A percentile compares a stretch with the other conserved stretches of the same genome.
Evolutionary conservation across 2,113 vertebrate species (phyloP).

Genomic region (Martes martes): DNA sequence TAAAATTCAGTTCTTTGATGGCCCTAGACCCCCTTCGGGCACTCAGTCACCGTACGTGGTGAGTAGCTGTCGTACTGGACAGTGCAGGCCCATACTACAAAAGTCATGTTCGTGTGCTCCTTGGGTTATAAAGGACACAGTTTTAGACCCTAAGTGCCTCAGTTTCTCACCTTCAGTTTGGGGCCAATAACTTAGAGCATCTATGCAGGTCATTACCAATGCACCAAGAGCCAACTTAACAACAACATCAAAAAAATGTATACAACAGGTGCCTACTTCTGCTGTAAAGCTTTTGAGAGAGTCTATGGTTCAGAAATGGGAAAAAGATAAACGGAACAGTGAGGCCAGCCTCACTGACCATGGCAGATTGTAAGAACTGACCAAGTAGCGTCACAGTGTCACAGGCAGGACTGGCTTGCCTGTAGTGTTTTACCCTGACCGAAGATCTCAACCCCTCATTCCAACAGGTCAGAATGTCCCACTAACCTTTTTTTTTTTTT

Average conservation of each 20-base stretch:
- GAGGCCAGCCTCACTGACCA: neutral
- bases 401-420: neutral
- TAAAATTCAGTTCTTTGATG: neutral
- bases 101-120: neutral
- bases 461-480: neutral
- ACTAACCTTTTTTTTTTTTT: neutral
- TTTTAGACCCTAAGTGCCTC: neutral
- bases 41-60: neutral
- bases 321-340: neutral
- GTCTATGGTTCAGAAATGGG: neutral
- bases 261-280: neutral
- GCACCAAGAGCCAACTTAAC: neutral
- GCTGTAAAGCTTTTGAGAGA: neutral
- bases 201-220: neutral
- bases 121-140: neutral
- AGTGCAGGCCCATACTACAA: neutral
- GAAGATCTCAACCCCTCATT: neutral
- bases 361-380: neutral
- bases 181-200: neutral
- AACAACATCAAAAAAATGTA: neutral
- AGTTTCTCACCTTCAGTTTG: neutral
- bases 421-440: neutral
- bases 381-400: neutral
- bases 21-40: neutral
- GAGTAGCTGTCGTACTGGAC: neutral